phyloP scores from a whole-genome alignment of 2,888 invertebrate species.

The Leptopilina syphax region DNA sequence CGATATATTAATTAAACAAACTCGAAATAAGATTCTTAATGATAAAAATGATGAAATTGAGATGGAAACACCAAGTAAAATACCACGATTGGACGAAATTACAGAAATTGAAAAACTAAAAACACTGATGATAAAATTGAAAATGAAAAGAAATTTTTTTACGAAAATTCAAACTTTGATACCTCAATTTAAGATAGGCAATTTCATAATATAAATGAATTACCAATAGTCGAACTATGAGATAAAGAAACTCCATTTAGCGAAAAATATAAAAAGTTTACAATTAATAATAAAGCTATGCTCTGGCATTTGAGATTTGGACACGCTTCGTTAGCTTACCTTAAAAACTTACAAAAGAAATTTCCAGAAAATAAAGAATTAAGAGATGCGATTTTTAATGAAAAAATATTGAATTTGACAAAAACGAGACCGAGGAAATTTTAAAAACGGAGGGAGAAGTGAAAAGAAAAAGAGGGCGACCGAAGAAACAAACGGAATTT shows the following conservation, averaged over 20 bases:
- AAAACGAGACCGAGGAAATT: constrained; percentile 20
- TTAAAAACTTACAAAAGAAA: background rate
- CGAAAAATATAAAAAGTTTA: constrained; percentile 14
- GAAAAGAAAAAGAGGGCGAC: constrained; percentile 40
- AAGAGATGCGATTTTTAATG: constrained; percentile 51
- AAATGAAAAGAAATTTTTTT: constrained; percentile 4
- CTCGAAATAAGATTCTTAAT: background rate
- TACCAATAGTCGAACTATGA: constrained; percentile 24
- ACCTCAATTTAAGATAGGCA: constrained; percentile 28
- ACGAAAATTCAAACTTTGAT: constrained; percentile 34
- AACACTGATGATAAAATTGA: background rate
- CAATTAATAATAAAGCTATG: constrained; percentile 26
- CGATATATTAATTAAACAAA: background rate
- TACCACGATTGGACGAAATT: background rate
- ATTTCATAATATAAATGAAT: constrained; percentile 12
- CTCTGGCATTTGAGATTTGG: constrained; percentile 38
- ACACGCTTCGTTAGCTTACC: background rate
- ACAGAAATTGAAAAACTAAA: background rate
- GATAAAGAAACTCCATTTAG: constrained; percentile 36
- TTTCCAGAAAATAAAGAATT: constrained; percentile 1
- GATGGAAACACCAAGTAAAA: too few relatives aligned
- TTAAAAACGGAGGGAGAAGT: constrained; percentile 47
- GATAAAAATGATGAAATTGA: background rate
- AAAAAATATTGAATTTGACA: constrained; percentile 44
- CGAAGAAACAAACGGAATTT: constrained; percentile 8